Evolutionary conservation across 2,888 invertebrate genomes (phyloP), one percentile per base, ranked within the genome.

Genomic region (Dromius quadrimaculatus): DNA sequence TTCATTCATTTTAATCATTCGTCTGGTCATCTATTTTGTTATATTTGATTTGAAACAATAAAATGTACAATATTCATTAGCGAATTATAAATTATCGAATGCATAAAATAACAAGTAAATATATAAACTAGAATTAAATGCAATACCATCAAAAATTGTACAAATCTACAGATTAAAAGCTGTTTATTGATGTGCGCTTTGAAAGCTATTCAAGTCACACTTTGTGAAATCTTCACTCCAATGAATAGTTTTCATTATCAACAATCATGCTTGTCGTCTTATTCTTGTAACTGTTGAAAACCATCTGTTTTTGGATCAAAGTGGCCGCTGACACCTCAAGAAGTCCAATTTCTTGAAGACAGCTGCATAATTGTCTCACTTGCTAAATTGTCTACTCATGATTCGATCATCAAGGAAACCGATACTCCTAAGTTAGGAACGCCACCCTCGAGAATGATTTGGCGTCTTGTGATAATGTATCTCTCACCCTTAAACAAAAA

Each of bases 361-460:
- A 54, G 50, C 50, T 54, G 50, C 28, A 54, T 11, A 45, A 47
- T 47, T 20, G 11, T 23, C 50, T n/a, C n/a, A n/a, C n/a, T 54
- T 28, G 66, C 62, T 59, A 66, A 75, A 74, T 47, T 41, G 62
- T 72, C 75, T 73, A 76, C 75, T 77, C 77, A 77, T 72, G 68
- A 54, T 63, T 57, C 45, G 73, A 72, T 76, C 75, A 77, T 77
- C 75, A 74, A 76, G 76, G 75, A 75, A 74, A 75, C 68, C 28
- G 66, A 66, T 66, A 54, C 66, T 13, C 13, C 32, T 32, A 32
- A 6, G 32, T 5, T 6, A 8, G 32, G 5, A n/a, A n/a, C 28
- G 38, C 38, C 17, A 73, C 73, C 70, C 70, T 28, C 64, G 47
- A 74, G 70, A 73, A 74, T 73, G 74, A 75, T 72, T 75, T 72